Percentiles rank a stretch among this genome's conserved stretches.
phyloP scores from a whole-genome alignment of 2,797 vertebrate genomes.

The Urosaurus nigricauda region DNA sequence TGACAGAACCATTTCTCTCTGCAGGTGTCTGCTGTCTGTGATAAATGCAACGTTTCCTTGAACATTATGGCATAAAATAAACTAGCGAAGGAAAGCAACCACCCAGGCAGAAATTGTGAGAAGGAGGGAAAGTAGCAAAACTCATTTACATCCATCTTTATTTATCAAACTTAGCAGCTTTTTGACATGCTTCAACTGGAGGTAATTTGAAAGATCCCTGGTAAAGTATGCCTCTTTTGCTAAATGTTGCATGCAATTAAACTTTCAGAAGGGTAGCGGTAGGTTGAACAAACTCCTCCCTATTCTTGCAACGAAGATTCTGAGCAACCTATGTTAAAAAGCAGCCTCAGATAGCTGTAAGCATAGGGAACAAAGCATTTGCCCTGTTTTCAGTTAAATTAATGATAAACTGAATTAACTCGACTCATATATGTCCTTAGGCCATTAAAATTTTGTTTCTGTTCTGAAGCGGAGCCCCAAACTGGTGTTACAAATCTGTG shows the following conservation, averaged over 20 bases:
- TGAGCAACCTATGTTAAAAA: neutral
- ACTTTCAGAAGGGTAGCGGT: constrained; percentile 25
- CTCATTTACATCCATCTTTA: constrained; percentile 44
- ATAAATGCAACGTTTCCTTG: constrained; percentile 58
- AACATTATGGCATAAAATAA: constrained; percentile 63
- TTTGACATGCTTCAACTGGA: constrained; percentile 53
- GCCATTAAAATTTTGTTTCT: neutral
- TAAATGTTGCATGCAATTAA: constrained; percentile 48
- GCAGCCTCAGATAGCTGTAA: neutral
- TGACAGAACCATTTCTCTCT: constrained; percentile 55
- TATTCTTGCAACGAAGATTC: neutral
- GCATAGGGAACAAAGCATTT: neutral
- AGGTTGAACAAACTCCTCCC: constrained; percentile 11
- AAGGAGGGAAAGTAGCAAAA: constrained; percentile 59
- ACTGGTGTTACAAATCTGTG: neutral
- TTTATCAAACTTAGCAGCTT: constrained; percentile 48
- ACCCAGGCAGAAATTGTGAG: constrained; percentile 58
- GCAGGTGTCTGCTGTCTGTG: constrained; percentile 55
- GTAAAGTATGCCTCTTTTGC: constrained; percentile 44
- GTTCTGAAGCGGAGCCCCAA: neutral
- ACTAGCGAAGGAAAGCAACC: constrained; percentile 60
- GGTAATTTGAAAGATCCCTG: constrained; percentile 47
- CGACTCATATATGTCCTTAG: too few species aligned
- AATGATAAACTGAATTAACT: neutral
- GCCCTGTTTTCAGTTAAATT: neutral